A percentile compares a stretch with the other conserved stretches of the same genome.
Evolutionary conservation across 2,113 vertebrate genomes (phyloP).

Genomic region (Myanophis thanlyinensis): DNA sequence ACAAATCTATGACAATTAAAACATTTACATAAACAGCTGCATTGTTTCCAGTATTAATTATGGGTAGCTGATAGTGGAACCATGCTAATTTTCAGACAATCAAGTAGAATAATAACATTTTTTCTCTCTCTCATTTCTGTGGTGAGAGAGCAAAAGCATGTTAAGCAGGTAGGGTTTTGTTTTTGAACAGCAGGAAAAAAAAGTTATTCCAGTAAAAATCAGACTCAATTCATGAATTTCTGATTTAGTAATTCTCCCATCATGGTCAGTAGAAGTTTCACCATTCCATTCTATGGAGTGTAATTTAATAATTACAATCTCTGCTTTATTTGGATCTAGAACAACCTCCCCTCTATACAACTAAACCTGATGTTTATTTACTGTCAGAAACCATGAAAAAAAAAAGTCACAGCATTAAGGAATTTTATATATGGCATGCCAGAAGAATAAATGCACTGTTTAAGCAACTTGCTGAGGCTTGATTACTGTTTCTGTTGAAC

Average conservation of each 20-base stretch:
- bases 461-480: conserved; percentile 31
- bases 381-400: conserved; percentile 34
- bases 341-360: not conserved
- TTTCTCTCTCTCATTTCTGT: not conserved
- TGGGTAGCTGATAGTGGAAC: not conserved
- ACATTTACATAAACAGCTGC: not conserved
- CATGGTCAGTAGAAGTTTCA: not conserved
- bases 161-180: not conserved
- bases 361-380: conserved; percentile 28
- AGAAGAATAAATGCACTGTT: conserved; percentile 38
- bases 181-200: not conserved
- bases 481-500: conserved; percentile 47
- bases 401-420: conserved; percentile 40
- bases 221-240: not conserved
- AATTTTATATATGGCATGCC: conserved; percentile 8
- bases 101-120: not conserved
- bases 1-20: not conserved
- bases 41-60: not conserved
- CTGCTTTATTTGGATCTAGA: not conserved
- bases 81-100: conserved; percentile 4
- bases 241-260: not conserved
- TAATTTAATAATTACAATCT: not conserved
- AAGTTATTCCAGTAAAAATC: not conserved
- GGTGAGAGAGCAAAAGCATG: not conserved
- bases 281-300: not conserved